Evolutionary conservation across 30 jellyfish, hydroid and myxozoan genomes (phyloP), one percentile per base, ranked within the genome.

Genomic region (Aurelia sp.): DNA sequence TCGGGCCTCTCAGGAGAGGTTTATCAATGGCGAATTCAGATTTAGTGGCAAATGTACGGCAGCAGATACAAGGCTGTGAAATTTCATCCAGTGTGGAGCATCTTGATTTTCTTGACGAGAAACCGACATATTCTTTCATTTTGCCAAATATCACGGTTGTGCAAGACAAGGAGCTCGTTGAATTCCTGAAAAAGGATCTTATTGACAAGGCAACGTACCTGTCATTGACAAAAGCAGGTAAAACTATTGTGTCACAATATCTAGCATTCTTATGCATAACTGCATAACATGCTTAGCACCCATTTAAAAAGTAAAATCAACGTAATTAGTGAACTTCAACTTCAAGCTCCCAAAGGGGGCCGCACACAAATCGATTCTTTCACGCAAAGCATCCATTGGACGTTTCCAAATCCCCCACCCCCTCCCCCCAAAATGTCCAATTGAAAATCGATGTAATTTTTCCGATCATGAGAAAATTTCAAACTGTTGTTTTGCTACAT

Each of bases 11-110:
- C 3, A 77, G 91, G 21, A 88, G 98, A 12, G 98, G 97, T 3
- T 66, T 92, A 11, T 92, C 98, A 6, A 85, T 92, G 86, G 91
- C 98, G 65, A 92, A 86, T 75, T 4, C 82, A 7, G 92, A 92
- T 40, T 50, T 92, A 18, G 97, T 92, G 0, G 90, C 96, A 23
- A 62, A 74, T 51, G 98, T 61, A 12, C 95, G 97, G 15, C 88
- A 79, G 61, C 51, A 91, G 48, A 73, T 80, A 62, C 65, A 69
- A 58, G 66, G 35, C 31, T 30, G 51, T 17, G 87, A 77, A 33
- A 48, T 52, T 65, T 37, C 85, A 3, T 15, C 61, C 19, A 82
- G 79, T 1, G 40, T 52, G 6, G 78, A 66, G 4, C 72, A 64
- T 8, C 74, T 85, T 13, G 91, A 86, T n/a, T 41, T 66, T 27